Base-by-base conservation (phyloP, 2,113 vertebrate genomes). In the Perca schrenkii region DNA sequence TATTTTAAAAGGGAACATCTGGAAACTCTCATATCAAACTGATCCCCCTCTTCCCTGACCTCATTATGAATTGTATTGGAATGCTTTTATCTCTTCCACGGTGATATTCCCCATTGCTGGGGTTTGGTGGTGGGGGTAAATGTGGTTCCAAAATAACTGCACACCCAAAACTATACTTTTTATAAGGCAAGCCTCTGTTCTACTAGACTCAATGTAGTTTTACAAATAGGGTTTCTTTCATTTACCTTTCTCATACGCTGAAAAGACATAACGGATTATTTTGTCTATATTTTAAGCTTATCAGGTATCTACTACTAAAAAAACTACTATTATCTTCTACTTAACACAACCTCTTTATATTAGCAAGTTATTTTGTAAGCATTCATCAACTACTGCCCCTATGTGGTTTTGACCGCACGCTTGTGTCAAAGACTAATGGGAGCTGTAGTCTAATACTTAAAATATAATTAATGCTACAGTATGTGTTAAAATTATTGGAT, bases 1-100 rank as follows among this genome's bases (percentile, higher is more conserved):
- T 77, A 77, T 70, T 87, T 80, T 86, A 66, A 91, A 87, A 66
- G 50, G 82, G 83, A 86, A 92, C 89, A 92, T 91, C 88, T 94
- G 89, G 83, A 80, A 69, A 67, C 74, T 73, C 71, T 87, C 50
- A 73, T 52, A 72, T 81, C 67, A 81, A 43, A 73, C 74, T 43
- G 72, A 72, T 80, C 72, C 62, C 68, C 62, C 10, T 34, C 76
- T 67, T 64, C 72, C 64, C 64, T 83, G 75, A 84, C 77, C 74
- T 84, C 82, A 75, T 85, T 88, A 85, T 79, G 80, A 74, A 79
- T 86, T 84, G 63, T 81, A 88, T 25, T 88, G 57, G 85, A 73
- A 79, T 78, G 34, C 53, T 61, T 88, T 62, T 68, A 65, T 87
- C 71, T 84, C 25, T 70, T 65, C 28, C 79, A 83, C 34, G 79